These are phyloP conservation scores for Trachelus iudaicus DNA, from an alignment of 2,888 invertebrate genomes.

Conservation along the genomic window DNA sequence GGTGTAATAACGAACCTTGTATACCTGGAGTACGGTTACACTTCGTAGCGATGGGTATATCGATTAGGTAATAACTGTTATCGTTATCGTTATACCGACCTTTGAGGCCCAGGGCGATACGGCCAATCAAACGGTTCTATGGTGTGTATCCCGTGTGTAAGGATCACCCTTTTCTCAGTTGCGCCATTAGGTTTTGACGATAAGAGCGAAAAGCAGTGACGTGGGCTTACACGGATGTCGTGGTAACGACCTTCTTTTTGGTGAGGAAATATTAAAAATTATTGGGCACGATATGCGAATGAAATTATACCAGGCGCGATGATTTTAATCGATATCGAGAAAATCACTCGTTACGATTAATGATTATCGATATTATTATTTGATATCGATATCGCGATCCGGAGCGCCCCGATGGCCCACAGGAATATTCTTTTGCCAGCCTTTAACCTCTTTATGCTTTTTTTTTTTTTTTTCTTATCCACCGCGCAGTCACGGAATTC, in stretches of 20 bases:
- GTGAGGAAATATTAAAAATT: neutral
- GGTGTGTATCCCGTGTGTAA: constrained; percentile 5
- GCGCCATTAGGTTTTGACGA: neutral
- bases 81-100: constrained; percentile 49
- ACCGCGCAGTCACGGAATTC: neutral
- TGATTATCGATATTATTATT: neutral
- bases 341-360: neutral
- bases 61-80: constrained; percentile 49
- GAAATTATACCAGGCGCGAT: neutral
- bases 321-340: neutral
- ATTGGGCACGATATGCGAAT: neutral
- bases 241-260: neutral
- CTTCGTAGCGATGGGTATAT: constrained; percentile 30
- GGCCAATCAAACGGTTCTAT: constrained; percentile 43
- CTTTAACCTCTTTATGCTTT: neutral
- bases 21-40: constrained; percentile 34
- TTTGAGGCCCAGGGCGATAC: constrained; percentile 34
- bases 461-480: neutral
- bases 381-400: neutral
- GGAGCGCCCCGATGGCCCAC: neutral
- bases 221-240: neutral
- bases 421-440: neutral
- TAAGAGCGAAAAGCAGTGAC: neutral
- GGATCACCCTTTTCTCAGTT: constrained; percentile 5
- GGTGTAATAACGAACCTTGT: constrained; percentile 36